A percentile compares a stretch with the other conserved stretches of the same genome.
Evolutionary conservation across 2,888 invertebrate species (phyloP).

Genomic region (Aradus depressus): DNA sequence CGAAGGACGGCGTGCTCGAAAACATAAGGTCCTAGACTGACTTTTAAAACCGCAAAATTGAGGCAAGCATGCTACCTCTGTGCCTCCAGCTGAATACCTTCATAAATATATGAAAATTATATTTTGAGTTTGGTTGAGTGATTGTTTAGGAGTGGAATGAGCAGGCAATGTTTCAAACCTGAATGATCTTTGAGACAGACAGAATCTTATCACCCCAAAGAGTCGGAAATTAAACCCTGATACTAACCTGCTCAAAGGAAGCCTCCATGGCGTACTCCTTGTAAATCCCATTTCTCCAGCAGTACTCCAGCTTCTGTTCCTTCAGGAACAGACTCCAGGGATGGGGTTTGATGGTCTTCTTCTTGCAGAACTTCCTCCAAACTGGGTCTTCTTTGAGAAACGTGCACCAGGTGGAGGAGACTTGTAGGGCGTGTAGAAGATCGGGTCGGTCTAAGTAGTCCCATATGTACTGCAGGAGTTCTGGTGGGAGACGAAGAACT

Average conservation of each 20-base stretch:
- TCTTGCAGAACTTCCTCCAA: conserved; percentile 7
- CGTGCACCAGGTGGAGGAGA: conserved; percentile 11
- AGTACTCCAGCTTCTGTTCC: conserved; percentile 1
- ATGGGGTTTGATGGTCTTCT: neutral
- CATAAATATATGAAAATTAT: too few species aligned
- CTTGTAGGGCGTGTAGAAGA: conserved; percentile 15
- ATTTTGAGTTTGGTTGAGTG: too few species aligned
- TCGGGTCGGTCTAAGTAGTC: conserved; percentile 4
- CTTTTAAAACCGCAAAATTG: too few species aligned
- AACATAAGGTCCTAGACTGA: too few species aligned
- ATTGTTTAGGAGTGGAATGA: too few species aligned
- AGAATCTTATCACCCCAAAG: too few species aligned
- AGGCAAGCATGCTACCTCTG: too few species aligned
- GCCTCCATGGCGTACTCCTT: neutral
- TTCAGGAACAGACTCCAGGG: conserved; percentile 17
- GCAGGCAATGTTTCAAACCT: too few species aligned
- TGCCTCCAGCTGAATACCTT: too few species aligned
- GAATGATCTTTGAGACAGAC: too few species aligned
- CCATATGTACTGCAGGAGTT: conserved; percentile 18
- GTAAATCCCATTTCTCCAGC: conserved; percentile 1
- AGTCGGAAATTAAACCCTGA: too few species aligned
- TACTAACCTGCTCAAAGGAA: neutral
- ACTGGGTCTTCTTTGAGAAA: neutral
- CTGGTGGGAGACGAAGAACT: conserved; percentile 15
- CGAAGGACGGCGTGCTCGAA: too few species aligned